phyloP scores from a whole-genome alignment of 2,888 invertebrate genomes.

The Microplitis deprimator region DNA sequence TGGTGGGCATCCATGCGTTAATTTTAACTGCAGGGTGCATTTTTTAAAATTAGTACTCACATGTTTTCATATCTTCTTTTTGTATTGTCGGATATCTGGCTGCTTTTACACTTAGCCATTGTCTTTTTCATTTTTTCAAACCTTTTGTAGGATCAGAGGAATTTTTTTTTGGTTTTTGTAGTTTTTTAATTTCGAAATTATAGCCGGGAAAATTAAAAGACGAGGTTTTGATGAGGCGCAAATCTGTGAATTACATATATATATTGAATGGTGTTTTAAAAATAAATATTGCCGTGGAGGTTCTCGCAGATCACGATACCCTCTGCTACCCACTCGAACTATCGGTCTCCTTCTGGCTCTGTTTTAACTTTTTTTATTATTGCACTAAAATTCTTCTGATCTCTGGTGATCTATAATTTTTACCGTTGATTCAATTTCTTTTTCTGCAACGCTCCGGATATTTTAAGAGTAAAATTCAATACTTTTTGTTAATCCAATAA shows the following conservation, averaged over 20 bases:
- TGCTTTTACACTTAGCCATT: neutral
- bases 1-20: conserved; percentile 31
- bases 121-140: neutral
- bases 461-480: too few relatives aligned
- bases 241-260: too few relatives aligned
- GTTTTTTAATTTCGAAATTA: too few relatives aligned
- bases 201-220: too few relatives aligned
- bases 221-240: too few relatives aligned
- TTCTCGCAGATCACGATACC: conserved; percentile 66
- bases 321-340: conserved; percentile 29
- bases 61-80: conserved; percentile 19
- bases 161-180: neutral
- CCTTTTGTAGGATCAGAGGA: neutral
- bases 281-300: conserved; percentile 55
- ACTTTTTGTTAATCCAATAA: too few relatives aligned
- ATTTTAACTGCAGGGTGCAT: conserved; percentile 15
- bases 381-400: neutral
- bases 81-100: neutral
- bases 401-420: neutral
- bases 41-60: conserved; percentile 40
- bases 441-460: too few relatives aligned
- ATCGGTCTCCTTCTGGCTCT: conserved; percentile 10
- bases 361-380: conserved; percentile 7
- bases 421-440: neutral
- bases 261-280: too few relatives aligned